Base-by-base conservation (phyloP, 64 coral and sea anemone species). In the Actinia equina region DNA sequence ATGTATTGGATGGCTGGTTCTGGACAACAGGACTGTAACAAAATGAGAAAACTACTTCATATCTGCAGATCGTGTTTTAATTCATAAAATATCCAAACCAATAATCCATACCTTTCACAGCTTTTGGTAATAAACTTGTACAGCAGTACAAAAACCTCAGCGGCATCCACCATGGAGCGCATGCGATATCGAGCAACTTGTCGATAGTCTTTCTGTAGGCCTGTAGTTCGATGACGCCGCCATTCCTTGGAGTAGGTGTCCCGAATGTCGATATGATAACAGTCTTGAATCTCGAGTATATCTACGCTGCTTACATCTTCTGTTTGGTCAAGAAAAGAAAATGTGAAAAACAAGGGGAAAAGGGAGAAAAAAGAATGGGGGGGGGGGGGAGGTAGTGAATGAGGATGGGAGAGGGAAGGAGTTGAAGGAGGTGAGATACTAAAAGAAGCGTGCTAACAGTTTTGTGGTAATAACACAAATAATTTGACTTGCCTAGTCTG, bases 111-210 rank as follows among this genome's bases (percentile, higher is more conserved):
- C 77, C 83, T 87, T 86, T 83, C 53, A 51, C 80, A 96, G 63
- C 91, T 89, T 82, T 91, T 82, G 18, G 83, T 95, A 6, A 98
- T 92, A 42, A 95, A 98, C 90, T 85, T 92, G 71, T 95, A 98
- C 61, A 98, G 88, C 88, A 98, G 85, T 85, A 85, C 96, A 90
- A 98, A 98, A 52, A 98, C 63, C 42, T 92, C 93, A 88, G 93
- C 90, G 56, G 96, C 93, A 90, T 98, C 96, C n/a, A 86, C 81
- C 59, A 85, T 88, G 2, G 96, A 95, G 26, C 96, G 93, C 96
- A 98, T 98, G 90, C 93, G 87, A 79, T 98, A 98, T 26, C 88
- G 84, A 2, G 96, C 96, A 23, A 98, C 93, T 58, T 98, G 96
- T 79, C 83, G 93, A 77, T 90, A 95, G 84, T 95, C 90, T 37